Base-by-base conservation (phyloP, 1,140 invertebrate genomes). In the Tetragonula clypearis region DNA sequence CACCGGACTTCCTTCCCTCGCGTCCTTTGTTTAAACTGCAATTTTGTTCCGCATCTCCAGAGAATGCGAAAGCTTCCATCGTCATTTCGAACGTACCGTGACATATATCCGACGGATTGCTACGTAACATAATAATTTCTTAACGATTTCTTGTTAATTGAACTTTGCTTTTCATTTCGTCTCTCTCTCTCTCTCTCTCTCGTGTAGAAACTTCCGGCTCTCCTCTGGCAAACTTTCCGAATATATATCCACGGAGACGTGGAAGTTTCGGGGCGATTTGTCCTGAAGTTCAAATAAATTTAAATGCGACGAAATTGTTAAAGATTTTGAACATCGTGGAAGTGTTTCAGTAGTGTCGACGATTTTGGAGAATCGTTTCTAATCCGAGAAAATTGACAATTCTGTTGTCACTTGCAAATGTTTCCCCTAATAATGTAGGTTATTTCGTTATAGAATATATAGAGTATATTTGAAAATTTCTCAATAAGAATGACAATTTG, bases 21-120 rank as follows among this genome's bases (percentile, higher is more conserved):
- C 30, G 26, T 41, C 53, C 62, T 71, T 35, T 79, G 66, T 79
- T 79, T 71, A 71, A 71, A 19, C 66, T n/a, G 14, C 30, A 15
- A 69, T 21, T 66, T 26, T 23, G 11, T 62, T 62, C 23, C 60
- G 60, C 19, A 17, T 11, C 21, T 0, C 58, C 58, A 60, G 23
- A 60, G 11, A 58, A 41, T 14, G 26, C 26, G 0, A 56, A 30
- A 58, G 53, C 14, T 30, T 58, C 73, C 21, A 30, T 14, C 26
- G 23, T 56, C 26, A 9, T 30, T 17, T 30, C 15, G 19, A 41
- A 35, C 30, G 41, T 35, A 21, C 30, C 30, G 35, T 35, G 41
- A 12, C 60, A 4, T 9, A n/a, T 23, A 62, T 62, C n/a, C 60
- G 60, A 62, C 60, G 23, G 23, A n/a, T n/a, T 62, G 12, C 60